Evolutionary conservation across 2,888 invertebrate species (phyloP).

Genomic region (Chromoteleia sp.): DNA sequence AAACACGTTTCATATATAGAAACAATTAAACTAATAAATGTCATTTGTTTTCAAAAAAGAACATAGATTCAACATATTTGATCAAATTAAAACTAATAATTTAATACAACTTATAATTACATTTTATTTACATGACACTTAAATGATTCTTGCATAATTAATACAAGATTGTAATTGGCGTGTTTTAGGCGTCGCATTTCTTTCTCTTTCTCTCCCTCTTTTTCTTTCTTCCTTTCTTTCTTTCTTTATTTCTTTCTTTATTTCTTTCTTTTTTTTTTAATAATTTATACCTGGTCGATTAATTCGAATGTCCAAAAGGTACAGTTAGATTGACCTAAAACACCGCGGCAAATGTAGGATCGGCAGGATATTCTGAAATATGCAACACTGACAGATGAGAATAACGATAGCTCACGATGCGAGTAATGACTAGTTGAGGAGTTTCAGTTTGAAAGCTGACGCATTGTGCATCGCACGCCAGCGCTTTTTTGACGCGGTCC

Average conservation of each 20-base stretch:
- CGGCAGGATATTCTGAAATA: neutral
- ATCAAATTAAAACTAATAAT: no score
- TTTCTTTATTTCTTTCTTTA: no score
- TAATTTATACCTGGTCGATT: slow-evolving; percentile 13
- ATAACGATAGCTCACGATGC: slow-evolving; percentile 25
- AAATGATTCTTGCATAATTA: neutral
- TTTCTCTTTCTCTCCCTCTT: no score
- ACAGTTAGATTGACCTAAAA: slow-evolving; percentile 40
- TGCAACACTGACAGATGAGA: slow-evolving; percentile 33
- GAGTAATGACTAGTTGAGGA: slow-evolving; percentile 10
- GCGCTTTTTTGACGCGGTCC: neutral
- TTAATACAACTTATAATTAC: no score
- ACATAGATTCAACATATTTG: no score
- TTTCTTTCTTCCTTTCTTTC: neutral
- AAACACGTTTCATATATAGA: no score
- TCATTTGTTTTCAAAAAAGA: no score
- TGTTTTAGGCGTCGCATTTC: neutral
- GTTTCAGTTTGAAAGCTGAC: slow-evolving; percentile 2
- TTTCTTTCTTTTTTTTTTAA: no score
- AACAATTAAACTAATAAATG: no score
- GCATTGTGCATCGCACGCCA: slow-evolving; percentile 1
- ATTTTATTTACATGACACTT: no score
- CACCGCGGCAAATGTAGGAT: neutral
- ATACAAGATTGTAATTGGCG: neutral
- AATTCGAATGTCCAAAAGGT: slow-evolving; percentile 29